Evolutionary conservation across 2,888 invertebrate species (phyloP).

Genomic region (Blastobasis adustella): DNA sequence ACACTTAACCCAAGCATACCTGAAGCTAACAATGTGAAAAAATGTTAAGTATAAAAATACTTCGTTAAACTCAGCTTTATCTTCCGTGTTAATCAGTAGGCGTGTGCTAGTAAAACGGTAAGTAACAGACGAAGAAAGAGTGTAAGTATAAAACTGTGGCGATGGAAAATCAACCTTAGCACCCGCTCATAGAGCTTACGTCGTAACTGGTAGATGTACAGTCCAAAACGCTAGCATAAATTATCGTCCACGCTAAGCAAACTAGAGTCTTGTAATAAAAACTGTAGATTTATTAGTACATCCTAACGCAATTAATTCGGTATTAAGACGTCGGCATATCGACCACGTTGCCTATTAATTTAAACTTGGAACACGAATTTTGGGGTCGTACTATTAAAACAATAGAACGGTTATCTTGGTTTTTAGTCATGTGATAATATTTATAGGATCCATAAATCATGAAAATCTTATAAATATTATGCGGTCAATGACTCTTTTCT

Average conservation of each 20-base stretch:
- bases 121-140: background rate
- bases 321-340: constrained; percentile 50
- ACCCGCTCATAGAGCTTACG: too few relatives aligned
- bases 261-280: constrained; percentile 49
- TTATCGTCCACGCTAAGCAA: constrained; percentile 33
- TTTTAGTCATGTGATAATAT: too few relatives aligned
- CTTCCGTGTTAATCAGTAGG: constrained; percentile 63
- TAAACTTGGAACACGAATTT: background rate
- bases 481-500: too few relatives aligned
- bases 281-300: constrained; percentile 54
- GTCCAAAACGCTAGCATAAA: background rate
- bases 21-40: constrained; percentile 59
- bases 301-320: constrained; percentile 51
- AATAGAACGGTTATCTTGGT: too few relatives aligned
- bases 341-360: constrained; percentile 16
- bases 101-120: constrained; percentile 39
- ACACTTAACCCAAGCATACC: constrained; percentile 22
- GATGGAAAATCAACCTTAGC: too few relatives aligned
- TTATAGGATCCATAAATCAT: too few relatives aligned
- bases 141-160: too few relatives aligned
- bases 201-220: too few relatives aligned
- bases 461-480: too few relatives aligned
- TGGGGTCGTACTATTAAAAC: too few relatives aligned
- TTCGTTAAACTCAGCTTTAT: constrained; percentile 63
- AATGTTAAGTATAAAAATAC: constrained; percentile 61